Conservation (phyloP, 2,888 invertebrate genomes). For the Drosophila eohydei region DNA sequence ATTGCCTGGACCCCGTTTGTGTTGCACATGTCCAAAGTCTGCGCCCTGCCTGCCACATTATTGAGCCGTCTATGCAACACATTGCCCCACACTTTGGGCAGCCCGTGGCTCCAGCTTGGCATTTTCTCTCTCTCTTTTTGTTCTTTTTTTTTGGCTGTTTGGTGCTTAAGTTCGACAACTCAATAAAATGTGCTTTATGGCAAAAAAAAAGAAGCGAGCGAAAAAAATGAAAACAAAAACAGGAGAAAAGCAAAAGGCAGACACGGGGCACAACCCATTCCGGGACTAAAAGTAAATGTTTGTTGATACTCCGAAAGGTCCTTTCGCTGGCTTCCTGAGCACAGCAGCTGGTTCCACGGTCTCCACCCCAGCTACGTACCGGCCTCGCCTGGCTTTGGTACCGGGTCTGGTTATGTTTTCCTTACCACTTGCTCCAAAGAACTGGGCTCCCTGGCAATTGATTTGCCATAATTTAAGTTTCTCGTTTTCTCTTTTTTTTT, state of each 20-base stretch:
- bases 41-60: constrained; percentile 61
- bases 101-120: constrained; percentile 38
- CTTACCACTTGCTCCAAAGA: constrained; percentile 38
- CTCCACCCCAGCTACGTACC: constrained; percentile 3
- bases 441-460: constrained; percentile 73
- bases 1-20: constrained; percentile 63
- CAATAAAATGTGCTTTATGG: constrained; percentile 85
- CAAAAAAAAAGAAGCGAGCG: constrained; percentile 38
- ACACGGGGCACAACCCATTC: constrained; percentile 59
- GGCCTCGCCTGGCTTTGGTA: constrained; percentile 12
- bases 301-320: constrained; percentile 51
- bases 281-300: constrained; percentile 60
- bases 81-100: constrained; percentile 65
- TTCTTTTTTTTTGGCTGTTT: constrained; percentile 50
- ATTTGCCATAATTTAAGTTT: constrained; percentile 84
- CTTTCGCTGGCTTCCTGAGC: constrained; percentile 17
- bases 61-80: constrained; percentile 79
- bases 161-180: constrained; percentile 83
- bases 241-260: constrained; percentile 61
- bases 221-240: constrained; percentile 44
- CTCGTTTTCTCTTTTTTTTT: constrained; percentile 6
- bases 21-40: constrained; percentile 68
- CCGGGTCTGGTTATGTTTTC: constrained; percentile 57
- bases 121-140: constrained; percentile 14
- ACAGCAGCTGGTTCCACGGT: constrained; percentile 42